Evolutionary conservation across 2,113 vertebrate genomes (phyloP).

Genomic region (Oxyruncus cristatus): DNA sequence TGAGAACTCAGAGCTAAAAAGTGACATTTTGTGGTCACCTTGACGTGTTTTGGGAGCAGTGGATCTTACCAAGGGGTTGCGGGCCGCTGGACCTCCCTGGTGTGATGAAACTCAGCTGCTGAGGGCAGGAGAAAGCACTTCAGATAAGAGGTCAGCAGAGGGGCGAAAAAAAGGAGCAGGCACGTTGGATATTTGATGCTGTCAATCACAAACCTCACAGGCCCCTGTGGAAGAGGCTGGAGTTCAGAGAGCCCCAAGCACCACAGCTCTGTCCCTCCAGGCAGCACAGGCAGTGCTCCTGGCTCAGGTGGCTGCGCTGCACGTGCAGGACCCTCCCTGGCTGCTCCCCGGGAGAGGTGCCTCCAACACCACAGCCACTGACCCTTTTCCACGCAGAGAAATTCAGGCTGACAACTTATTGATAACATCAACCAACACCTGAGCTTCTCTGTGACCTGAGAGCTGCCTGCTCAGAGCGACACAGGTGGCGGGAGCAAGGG

Average conservation of each 20-base stretch:
- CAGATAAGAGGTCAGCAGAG: constrained; percentile 13
- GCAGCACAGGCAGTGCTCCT: fast-evolving
- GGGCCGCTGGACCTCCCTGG: not conserved
- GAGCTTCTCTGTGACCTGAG: constrained; percentile 36
- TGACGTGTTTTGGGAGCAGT: not conserved
- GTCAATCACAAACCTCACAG: not conserved
- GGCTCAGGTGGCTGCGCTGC: not conserved
- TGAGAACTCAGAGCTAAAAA: not conserved
- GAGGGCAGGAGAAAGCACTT: constrained; percentile 69
- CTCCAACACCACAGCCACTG: not conserved
- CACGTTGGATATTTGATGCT: not conserved
- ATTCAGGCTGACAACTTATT: constrained; percentile 73
- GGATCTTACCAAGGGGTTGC: not conserved
- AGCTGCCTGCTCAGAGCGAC: not conserved
- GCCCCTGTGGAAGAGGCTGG: not conserved
- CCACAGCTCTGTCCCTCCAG: not conserved
- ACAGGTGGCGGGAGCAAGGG: not conserved
- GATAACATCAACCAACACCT: constrained; percentile 80
- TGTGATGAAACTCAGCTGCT: constrained; percentile 73
- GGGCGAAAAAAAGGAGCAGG: not conserved
- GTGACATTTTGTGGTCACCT: not conserved
- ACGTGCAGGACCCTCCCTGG: fast-evolving
- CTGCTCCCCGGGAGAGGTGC: not conserved
- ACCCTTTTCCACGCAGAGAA: constrained; percentile 46
- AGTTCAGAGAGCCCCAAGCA: not conserved